Evolutionary conservation across 2,797 vertebrate genomes (phyloP).

Genomic region (Mus caroli): DNA sequence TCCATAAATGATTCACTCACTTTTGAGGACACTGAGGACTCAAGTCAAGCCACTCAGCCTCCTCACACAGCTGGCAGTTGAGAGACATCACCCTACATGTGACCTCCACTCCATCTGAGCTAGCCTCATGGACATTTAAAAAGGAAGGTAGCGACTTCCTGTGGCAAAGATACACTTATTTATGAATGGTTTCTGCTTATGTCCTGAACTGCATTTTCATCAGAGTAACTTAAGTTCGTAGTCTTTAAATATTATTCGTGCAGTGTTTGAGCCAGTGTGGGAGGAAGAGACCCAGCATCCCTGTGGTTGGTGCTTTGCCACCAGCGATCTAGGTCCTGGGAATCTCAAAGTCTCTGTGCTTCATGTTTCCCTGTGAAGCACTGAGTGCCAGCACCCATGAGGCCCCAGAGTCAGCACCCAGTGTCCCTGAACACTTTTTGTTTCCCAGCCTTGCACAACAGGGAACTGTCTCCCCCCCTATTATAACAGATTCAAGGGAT

Average conservation of each 20-base stretch:
- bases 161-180: neutral
- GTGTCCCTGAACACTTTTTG: neutral
- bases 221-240: neutral
- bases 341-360: neutral
- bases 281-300: neutral
- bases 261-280: neutral
- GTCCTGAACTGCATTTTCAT: neutral
- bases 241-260: neutral
- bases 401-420: neutral
- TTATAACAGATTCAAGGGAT: neutral
- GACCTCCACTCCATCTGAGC: neutral
- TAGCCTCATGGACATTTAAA: neutral
- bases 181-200: neutral
- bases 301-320: neutral
- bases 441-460: neutral
- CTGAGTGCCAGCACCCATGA: neutral
- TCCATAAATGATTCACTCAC: neutral
- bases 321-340: neutral
- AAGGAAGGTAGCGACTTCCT: slow-evolving; percentile 26
- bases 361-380: neutral
- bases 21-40: slow-evolving; percentile 41
- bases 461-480: neutral
- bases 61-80: neutral
- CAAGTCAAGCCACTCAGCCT: neutral
- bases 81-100: neutral